A percentile compares a stretch with the other conserved stretches of the same genome.
These are phyloP conservation scores for Lochmaea capreae DNA, from an alignment of 2,888 invertebrate genomes.

Conservation along the genomic window DNA sequence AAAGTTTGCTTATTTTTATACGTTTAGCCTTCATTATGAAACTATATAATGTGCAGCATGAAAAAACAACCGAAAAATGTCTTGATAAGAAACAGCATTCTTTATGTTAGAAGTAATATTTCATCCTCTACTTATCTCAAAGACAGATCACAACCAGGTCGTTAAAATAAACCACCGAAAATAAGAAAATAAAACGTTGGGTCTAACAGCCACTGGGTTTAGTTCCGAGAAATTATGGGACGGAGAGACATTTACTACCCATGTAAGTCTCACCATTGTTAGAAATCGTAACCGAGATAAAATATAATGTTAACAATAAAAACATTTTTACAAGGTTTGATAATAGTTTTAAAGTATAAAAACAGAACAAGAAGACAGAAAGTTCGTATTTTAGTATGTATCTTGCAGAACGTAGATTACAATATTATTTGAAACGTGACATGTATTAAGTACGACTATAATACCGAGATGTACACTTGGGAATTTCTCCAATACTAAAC, in stretches of 20 bases:
- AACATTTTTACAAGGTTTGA: neutral
- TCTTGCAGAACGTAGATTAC: too few relatives aligned
- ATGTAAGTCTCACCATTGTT: conserved; percentile 1
- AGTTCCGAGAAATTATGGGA: conserved; percentile 28
- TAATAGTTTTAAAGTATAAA: neutral
- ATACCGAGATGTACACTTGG: too few relatives aligned
- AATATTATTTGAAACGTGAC: too few relatives aligned
- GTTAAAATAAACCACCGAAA: conserved; percentile 35
- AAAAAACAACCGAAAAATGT: conserved; percentile 1
- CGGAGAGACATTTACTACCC: conserved; percentile 10
- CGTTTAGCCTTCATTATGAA: neutral
- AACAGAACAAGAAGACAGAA: neutral
- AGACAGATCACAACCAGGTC: conserved; percentile 28
- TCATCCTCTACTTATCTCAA: conserved; percentile 26
- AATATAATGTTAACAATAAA: neutral
- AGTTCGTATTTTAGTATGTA: too few relatives aligned
- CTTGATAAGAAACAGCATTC: conserved; percentile 18
- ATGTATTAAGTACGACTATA: too few relatives aligned
- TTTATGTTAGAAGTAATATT: conserved; percentile 20
- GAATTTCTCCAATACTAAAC: too few relatives aligned
- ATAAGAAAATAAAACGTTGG: conserved; percentile 26
- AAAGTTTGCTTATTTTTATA: neutral
- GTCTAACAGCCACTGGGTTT: conserved; percentile 34
- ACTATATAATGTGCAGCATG: neutral
- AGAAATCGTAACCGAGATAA: neutral